phyloP scores from a whole-genome alignment of 2,888 invertebrate genomes.

The Drosophila mayaguana region DNA sequence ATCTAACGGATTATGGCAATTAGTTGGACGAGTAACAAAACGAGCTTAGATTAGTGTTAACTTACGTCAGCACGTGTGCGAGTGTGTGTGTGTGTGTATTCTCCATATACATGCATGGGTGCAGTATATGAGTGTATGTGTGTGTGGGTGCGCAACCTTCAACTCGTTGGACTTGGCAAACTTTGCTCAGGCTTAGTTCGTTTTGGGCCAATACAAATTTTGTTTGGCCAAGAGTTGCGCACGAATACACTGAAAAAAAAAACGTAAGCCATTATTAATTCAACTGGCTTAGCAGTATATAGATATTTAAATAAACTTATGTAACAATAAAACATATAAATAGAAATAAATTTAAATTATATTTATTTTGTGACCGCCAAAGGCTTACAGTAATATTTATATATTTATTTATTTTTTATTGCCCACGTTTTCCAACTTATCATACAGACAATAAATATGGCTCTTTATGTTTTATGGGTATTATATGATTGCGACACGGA shows the following conservation, averaged over 20 bases:
- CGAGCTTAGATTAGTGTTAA: slow-evolving; percentile 47
- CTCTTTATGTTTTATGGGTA: background rate
- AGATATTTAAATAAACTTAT: too few species aligned
- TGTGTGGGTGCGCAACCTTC: too few species aligned
- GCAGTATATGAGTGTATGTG: background rate
- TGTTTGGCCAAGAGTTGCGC: background rate
- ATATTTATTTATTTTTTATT: background rate
- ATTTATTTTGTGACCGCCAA: background rate
- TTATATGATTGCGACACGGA: background rate
- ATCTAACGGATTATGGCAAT: slow-evolving; percentile 70
- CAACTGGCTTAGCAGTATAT: too few species aligned
- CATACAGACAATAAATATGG: background rate
- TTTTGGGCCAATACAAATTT: background rate
- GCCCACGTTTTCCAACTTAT: background rate
- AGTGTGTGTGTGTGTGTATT: background rate
- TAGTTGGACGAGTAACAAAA: slow-evolving; percentile 64
- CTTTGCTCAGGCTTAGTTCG: background rate
- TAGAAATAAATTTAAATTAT: too few species aligned
- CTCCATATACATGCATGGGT: background rate
- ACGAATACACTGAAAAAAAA: background rate
- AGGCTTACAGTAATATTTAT: background rate
- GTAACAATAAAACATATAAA: too few species aligned
- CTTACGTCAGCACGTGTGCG: slow-evolving; percentile 17
- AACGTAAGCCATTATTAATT: too few species aligned
- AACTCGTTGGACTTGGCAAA: background rate